Evolutionary conservation across 2,113 vertebrate species (phyloP), one percentile per base, ranked within the genome.

Genomic region (Chaenogobius annularis): DNA sequence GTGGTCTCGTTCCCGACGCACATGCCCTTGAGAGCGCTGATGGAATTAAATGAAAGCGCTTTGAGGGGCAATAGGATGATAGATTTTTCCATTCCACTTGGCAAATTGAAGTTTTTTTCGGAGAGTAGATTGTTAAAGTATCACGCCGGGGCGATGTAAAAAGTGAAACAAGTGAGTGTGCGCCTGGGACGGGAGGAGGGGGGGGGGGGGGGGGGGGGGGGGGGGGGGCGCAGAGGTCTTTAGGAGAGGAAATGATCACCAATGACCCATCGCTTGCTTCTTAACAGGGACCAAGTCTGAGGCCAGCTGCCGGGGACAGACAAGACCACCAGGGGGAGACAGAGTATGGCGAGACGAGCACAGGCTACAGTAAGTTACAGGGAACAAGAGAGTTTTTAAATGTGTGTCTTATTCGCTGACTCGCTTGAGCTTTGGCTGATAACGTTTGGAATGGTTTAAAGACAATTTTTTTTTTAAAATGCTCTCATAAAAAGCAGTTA

Each of bases 251-350:
- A 13, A 13, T 68, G 47, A 50, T n/a, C 23, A 31, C 26, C 26
- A 4, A 31, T 64, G 12, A 46, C n/a, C n/a, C n/a, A n/a, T n/a
- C n/a, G n/a, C n/a, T n/a, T n/a, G n/a, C n/a, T n/a, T n/a, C n/a
- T n/a, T n/a, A n/a, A n/a, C 1, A 77, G 70, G 35, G 12, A 75
- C 10, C 10, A 1, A 43, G 66, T 43, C 22, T 40, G 15, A 26
- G 70, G 20, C 13, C 2, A 0, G 20, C 1, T 82, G 88, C n/a
- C n/a, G 79, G 74, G 81, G 26, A 37, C 7, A 0, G 2, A 0
- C 10, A 55, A 8, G 65, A 22, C 87, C 92, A 90, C 82, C 70
- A 56, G 79, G 88, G 48, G 89, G 91, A 85, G 88, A 83, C 72
- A 82, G 40, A 55, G 85, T 48, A 48, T 72, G 35, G 35, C 68